phyloP scores from a whole-genome alignment of 2,113 vertebrate genomes.

The Petrocephalus microphthalmus region DNA sequence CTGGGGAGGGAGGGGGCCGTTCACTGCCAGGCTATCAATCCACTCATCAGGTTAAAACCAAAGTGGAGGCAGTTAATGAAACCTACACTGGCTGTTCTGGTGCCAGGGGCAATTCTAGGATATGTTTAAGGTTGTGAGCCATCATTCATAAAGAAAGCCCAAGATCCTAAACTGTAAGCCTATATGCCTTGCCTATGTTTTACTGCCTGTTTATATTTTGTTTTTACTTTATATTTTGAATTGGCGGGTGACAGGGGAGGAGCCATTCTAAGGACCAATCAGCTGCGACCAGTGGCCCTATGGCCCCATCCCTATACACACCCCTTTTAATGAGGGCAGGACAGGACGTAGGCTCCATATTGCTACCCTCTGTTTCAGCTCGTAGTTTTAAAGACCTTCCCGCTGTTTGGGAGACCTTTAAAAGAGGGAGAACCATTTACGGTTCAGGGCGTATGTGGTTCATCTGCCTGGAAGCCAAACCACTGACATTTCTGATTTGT shows the following conservation, averaged over 20 bases:
- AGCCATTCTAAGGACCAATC: neutral
- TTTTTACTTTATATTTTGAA: neutral
- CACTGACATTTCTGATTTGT: slow-evolving; percentile 6
- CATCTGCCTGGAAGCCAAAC: neutral
- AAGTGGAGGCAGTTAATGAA: neutral
- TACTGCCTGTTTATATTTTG: neutral
- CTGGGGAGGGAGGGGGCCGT: neutral
- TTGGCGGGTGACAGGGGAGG: neutral
- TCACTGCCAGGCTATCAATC: neutral
- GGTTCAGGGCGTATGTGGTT: neutral
- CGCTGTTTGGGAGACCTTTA: neutral
- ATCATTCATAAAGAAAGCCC: neutral
- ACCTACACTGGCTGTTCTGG: no score
- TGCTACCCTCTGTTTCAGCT: neutral
- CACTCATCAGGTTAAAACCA: neutral
- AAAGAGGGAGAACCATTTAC: neutral
- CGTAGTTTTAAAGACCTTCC: neutral
- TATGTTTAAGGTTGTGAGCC: neutral
- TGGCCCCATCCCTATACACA: neutral
- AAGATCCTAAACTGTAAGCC: neutral
- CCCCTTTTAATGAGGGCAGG: neutral
- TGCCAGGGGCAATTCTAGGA: neutral
- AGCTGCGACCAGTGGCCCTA: neutral
- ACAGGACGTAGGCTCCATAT: neutral
- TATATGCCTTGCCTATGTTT: neutral